These are phyloP conservation scores for Stenurella melanura DNA, from an alignment of 2,888 invertebrate species.

Conservation along the genomic window DNA sequence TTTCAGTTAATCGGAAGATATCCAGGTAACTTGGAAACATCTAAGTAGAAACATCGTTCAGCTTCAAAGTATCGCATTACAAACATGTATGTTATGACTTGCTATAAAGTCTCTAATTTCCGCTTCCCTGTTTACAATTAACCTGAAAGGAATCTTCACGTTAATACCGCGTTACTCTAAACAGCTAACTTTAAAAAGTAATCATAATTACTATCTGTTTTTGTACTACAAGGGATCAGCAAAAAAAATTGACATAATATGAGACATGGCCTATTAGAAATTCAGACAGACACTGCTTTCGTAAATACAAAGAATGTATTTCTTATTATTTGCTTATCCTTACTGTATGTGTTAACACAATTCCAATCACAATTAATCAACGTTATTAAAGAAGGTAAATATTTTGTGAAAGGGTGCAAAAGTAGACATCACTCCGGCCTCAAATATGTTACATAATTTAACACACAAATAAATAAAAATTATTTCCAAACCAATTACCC, in stretches of 20 bases:
- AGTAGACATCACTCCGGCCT: not conserved
- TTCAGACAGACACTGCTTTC: no score
- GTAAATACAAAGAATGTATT: no score
- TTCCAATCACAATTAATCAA: not conserved
- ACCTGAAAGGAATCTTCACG: not conserved
- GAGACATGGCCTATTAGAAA: no score
- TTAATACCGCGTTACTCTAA: not conserved
- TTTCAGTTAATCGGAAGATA: no score
- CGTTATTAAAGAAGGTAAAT: not conserved
- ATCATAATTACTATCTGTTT: no score
- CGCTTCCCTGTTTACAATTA: not conserved
- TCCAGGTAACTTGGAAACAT: not conserved
- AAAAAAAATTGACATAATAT: no score
- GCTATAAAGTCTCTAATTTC: not conserved
- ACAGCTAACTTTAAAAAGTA: not conserved
- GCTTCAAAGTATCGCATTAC: constrained; percentile 7
- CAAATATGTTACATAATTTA: constrained; percentile 30
- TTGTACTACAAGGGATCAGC: no score
- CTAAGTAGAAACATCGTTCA: not conserved
- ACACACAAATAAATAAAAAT: constrained; percentile 33
- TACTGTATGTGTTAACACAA: not conserved
- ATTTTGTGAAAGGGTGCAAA: not conserved
- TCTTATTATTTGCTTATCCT: no score
- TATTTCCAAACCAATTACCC: constrained; percentile 27
- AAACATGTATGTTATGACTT: not conserved